phyloP scores from a whole-genome alignment of 1,140 invertebrate genomes.

The Achroia grisella region DNA sequence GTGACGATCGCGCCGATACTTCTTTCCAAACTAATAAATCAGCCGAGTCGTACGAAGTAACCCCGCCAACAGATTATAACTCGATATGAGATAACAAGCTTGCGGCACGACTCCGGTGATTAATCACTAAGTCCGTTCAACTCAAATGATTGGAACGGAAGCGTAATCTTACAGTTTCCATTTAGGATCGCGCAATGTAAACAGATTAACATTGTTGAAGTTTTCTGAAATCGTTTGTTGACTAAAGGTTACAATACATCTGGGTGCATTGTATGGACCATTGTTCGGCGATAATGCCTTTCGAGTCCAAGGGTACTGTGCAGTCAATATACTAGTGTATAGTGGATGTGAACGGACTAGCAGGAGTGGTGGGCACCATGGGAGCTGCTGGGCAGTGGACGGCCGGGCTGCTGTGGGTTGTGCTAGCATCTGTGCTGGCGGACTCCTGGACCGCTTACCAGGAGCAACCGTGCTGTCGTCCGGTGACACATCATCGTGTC shows the following conservation, averaged over 20 bases:
- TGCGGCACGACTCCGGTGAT: slow-evolving; percentile 40
- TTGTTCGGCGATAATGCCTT: slow-evolving; percentile 26
- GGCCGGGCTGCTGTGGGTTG: slow-evolving; percentile 36
- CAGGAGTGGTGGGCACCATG: slow-evolving; percentile 31
- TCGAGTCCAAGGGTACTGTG: slow-evolving; percentile 14
- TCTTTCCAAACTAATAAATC: slow-evolving; percentile 56
- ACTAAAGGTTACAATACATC: slow-evolving; percentile 31
- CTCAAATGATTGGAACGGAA: slow-evolving; percentile 43
- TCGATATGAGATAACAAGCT: slow-evolving; percentile 58
- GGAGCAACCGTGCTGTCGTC: slow-evolving; percentile 67
- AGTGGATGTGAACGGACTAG: slow-evolving; percentile 38
- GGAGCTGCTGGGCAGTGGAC: slow-evolving; percentile 35
- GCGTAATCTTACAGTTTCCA: slow-evolving; percentile 47
- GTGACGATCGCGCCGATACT: slow-evolving; percentile 50
- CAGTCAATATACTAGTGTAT: slow-evolving; percentile 23
- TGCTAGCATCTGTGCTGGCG: slow-evolving; percentile 40
- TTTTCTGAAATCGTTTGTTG: slow-evolving; percentile 59
- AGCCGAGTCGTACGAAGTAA: slow-evolving; percentile 47
- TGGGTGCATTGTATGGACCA: slow-evolving; percentile 28
- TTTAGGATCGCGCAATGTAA: slow-evolving; percentile 59
- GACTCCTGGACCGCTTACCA: slow-evolving; percentile 68
- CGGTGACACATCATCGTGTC: slow-evolving; percentile 54
- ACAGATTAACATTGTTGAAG: slow-evolving; percentile 58
- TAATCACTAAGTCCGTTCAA: slow-evolving; percentile 55
- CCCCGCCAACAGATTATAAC: slow-evolving; percentile 55